phyloP scores from a whole-genome alignment of 2,113 vertebrate species.

The Grantiella picta region DNA sequence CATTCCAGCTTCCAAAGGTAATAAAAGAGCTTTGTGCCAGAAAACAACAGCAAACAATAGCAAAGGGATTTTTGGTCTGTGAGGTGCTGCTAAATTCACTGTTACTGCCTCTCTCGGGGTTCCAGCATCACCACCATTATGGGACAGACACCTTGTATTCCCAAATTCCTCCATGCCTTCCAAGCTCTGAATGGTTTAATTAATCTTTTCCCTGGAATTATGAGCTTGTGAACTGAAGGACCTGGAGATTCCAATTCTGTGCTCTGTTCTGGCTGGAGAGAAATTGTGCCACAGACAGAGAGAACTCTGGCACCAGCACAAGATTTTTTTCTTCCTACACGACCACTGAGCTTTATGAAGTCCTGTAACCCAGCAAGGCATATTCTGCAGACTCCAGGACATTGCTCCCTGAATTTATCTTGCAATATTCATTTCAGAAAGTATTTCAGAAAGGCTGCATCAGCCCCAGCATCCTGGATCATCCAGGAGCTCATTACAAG shows the following conservation, averaged over 20 bases:
- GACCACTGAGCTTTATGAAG: not conserved
- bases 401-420: not conserved
- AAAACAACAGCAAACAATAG: not conserved
- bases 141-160: not conserved
- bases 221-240: not conserved
- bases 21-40: not conserved
- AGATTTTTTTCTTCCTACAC: not conserved
- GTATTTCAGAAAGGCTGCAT: not conserved
- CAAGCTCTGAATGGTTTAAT: not conserved
- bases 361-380: not conserved
- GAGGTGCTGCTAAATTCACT: not conserved
- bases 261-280: not conserved
- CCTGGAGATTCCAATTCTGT: fast-evolving
- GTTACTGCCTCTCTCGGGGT: not conserved
- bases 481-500: not conserved
- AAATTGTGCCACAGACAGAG: not conserved
- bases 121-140: not conserved
- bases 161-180: not conserved
- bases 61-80: not conserved
- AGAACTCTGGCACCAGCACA: not conserved
- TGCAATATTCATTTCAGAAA: not conserved
- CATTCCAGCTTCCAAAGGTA: not conserved
- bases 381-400: not conserved
- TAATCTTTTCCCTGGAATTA: not conserved
- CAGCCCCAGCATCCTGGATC: not conserved